phyloP scores from a whole-genome alignment of 1,140 invertebrate genomes.

The Dryas iulia region DNA sequence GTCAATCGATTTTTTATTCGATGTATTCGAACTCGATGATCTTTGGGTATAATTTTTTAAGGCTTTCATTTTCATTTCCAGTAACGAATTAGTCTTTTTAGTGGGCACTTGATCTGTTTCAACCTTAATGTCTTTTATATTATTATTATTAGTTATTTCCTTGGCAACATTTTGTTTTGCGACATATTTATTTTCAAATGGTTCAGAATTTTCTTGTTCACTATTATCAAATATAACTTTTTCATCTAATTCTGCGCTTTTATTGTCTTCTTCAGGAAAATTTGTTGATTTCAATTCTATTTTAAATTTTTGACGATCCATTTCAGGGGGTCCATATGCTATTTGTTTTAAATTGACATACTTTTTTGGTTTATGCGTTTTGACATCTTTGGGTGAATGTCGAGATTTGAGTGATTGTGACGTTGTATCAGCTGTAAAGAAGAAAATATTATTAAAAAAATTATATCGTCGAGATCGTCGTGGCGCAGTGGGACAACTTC shows the following conservation, averaged over 20 bases:
- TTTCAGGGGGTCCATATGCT: constrained; percentile 47
- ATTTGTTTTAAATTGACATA: constrained; percentile 19
- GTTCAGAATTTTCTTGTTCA: neutral
- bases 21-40: constrained; percentile 24
- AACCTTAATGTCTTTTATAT: constrained; percentile 5
- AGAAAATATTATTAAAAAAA: neutral
- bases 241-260: neutral
- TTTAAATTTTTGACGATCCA: constrained; percentile 25
- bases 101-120: neutral
- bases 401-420: neutral
- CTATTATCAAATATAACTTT: neutral
- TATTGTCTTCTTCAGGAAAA: neutral
- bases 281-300: neutral
- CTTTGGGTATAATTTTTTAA: constrained; percentile 8
- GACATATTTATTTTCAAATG: neutral
- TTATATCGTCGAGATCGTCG: too few species aligned
- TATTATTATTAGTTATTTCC: neutral
- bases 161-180: neutral
- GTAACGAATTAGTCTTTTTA: constrained; percentile 12
- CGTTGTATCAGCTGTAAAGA: neutral
- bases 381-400: neutral
- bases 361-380: neutral
- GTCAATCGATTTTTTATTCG: constrained; percentile 16
- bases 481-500: too few species aligned
- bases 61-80: constrained; percentile 20